These are phyloP conservation scores for Dicentrarchus labrax DNA, from an alignment of 2,113 vertebrate genomes.

Conservation along the genomic window DNA sequence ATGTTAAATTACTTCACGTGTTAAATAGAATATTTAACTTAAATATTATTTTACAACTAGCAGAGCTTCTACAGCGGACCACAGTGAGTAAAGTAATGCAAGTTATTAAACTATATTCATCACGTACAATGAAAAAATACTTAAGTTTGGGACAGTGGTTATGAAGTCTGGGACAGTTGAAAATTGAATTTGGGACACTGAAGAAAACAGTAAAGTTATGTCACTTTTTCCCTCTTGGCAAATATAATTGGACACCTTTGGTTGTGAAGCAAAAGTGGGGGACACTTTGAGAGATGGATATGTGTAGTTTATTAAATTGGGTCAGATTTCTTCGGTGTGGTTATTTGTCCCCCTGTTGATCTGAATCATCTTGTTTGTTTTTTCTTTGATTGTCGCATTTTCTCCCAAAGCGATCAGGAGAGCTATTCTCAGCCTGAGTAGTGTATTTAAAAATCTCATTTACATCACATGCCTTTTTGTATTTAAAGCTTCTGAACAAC, in stretches of 20 bases:
- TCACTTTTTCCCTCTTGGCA: constrained; percentile 8
- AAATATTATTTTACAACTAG: too few relatives aligned
- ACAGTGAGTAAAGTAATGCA: too few relatives aligned
- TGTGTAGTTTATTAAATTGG: not conserved
- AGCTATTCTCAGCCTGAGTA: not conserved
- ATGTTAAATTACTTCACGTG: too few relatives aligned
- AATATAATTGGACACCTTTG: constrained; percentile 4
- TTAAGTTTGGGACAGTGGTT: too few relatives aligned
- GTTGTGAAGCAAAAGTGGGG: not conserved
- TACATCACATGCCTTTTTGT: not conserved
- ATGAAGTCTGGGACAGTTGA: too few relatives aligned
- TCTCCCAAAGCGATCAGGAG: not conserved
- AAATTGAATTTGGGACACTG: too few relatives aligned
- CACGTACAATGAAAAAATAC: too few relatives aligned
- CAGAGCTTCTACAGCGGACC: too few relatives aligned
- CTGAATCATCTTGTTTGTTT: not conserved
- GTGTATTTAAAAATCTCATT: not conserved
- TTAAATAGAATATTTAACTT: too few relatives aligned
- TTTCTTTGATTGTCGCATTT: not conserved
- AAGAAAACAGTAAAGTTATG: not conserved
- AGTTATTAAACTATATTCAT: too few relatives aligned
- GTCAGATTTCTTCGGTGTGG: not conserved
- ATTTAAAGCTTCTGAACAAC: not conserved
- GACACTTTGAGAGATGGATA: not conserved
- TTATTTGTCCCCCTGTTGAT: not conserved